A percentile compares a stretch with the other conserved stretches of the same genome.
These are phyloP conservation scores for Slavum lentiscoides DNA, from an alignment of 2,888 invertebrate species.

Conservation along the genomic window DNA sequence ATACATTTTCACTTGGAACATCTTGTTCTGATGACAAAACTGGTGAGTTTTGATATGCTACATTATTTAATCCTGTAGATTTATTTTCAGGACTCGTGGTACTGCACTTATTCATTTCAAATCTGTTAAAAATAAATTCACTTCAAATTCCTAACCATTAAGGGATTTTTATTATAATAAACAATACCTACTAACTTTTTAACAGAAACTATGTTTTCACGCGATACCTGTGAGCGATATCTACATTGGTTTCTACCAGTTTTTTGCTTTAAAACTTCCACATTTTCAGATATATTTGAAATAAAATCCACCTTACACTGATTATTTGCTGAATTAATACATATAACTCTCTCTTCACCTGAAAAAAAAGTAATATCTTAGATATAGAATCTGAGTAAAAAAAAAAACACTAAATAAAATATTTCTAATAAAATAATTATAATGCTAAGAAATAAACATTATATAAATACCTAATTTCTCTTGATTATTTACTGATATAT, in stretches of 20 bases:
- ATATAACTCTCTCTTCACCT: background rate
- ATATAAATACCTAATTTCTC: background rate
- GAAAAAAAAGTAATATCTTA: background rate
- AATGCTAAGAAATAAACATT: background rate
- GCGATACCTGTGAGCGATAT: background rate
- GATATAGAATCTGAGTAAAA: constrained; percentile 12
- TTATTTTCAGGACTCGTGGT: background rate
- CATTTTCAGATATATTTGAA: background rate
- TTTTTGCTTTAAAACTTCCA: background rate
- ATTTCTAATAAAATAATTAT: background rate
- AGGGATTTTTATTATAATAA: background rate
- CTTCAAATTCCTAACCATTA: background rate
- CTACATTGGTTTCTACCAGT: background rate
- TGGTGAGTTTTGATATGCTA: background rate
- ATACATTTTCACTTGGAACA: background rate
- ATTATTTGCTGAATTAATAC: background rate
- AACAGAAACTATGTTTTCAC: background rate
- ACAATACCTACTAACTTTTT: constrained; percentile 2
- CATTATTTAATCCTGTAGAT: background rate
- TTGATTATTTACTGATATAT: background rate
- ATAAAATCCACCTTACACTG: constrained; percentile 1
- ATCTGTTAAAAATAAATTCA: constrained; percentile 12
- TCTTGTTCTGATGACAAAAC: background rate
- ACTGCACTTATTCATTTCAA: background rate
- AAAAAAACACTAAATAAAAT: background rate